Evolutionary conservation across 2,113 vertebrate species (phyloP).

Genomic region (Tragulus kanchil): DNA sequence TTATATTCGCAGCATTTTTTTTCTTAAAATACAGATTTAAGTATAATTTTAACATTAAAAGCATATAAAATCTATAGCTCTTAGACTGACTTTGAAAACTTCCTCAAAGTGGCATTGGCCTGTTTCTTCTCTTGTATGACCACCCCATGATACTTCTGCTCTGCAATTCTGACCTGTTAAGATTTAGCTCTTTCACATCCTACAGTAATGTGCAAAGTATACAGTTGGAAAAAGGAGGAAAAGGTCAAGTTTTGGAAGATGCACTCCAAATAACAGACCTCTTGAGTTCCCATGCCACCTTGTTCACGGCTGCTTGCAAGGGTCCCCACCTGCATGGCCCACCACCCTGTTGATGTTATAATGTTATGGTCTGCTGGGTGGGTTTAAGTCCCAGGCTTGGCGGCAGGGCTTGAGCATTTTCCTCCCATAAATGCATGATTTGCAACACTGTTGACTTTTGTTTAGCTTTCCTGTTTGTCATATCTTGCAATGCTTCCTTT

Average conservation of each 20-base stretch:
- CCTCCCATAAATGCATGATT: constrained; percentile 83
- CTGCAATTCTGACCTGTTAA: not conserved
- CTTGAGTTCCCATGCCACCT: too few species aligned
- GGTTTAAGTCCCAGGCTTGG: constrained; percentile 75
- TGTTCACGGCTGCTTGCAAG: too few species aligned
- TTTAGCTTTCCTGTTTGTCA: constrained; percentile 84
- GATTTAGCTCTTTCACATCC: not conserved
- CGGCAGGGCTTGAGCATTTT: constrained; percentile 69
- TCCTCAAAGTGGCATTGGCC: not conserved
- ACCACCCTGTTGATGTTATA: not conserved
- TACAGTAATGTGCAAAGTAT: not conserved
- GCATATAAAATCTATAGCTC: not conserved
- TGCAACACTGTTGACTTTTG: constrained; percentile 84
- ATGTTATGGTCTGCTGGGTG: constrained; percentile 34
- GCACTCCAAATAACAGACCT: not conserved
- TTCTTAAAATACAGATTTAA: constrained; percentile 8
- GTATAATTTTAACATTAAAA: not conserved
- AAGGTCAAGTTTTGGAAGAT: not conserved
- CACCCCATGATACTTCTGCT: not conserved
- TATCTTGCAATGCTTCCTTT: constrained; percentile 82
- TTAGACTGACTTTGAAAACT: not conserved
- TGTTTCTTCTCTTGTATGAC: not conserved
- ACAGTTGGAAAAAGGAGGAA: not conserved
- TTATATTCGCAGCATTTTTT: not conserved
- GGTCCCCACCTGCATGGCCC: too few species aligned